Evolutionary conservation across 2,797 vertebrate species (phyloP).

Genomic region (Aselliscus stoliczkanus): DNA sequence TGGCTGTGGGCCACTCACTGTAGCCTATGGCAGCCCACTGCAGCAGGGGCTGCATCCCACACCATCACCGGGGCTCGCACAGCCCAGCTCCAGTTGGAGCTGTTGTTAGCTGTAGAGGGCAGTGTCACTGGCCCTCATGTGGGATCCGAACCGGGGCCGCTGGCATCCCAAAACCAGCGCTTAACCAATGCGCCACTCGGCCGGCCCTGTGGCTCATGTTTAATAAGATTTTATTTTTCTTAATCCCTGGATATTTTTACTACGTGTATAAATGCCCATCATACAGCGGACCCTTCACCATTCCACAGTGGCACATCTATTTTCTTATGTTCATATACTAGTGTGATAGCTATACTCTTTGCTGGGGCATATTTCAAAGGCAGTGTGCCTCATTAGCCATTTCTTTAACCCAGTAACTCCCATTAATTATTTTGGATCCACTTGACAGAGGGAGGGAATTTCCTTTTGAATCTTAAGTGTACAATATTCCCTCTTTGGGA

Average conservation of each 20-base stretch:
- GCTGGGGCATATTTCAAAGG: background rate
- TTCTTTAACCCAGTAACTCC: slow-evolving; percentile 6
- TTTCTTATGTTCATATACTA: background rate
- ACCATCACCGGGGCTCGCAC: too few species aligned
- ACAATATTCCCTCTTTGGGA: background rate
- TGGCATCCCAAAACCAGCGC: too few species aligned
- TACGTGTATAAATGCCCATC: background rate
- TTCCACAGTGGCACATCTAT: background rate
- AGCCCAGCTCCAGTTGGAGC: too few species aligned
- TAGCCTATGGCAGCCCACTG: too few species aligned
- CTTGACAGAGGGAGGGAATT: background rate
- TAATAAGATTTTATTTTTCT: background rate
- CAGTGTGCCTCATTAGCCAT: background rate
- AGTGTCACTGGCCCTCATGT: too few species aligned
- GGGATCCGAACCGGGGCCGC: too few species aligned
- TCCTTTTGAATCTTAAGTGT: background rate
- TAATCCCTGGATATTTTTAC: background rate
- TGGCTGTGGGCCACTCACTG: too few species aligned
- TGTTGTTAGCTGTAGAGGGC: too few species aligned
- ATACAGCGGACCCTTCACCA: background rate
- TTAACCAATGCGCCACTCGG: too few species aligned
- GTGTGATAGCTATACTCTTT: background rate
- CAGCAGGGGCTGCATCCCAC: too few species aligned
- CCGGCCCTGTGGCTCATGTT: background rate
- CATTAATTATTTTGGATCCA: background rate